phyloP scores from a whole-genome alignment of 1,140 invertebrate species.

The Apis dorsata region DNA sequence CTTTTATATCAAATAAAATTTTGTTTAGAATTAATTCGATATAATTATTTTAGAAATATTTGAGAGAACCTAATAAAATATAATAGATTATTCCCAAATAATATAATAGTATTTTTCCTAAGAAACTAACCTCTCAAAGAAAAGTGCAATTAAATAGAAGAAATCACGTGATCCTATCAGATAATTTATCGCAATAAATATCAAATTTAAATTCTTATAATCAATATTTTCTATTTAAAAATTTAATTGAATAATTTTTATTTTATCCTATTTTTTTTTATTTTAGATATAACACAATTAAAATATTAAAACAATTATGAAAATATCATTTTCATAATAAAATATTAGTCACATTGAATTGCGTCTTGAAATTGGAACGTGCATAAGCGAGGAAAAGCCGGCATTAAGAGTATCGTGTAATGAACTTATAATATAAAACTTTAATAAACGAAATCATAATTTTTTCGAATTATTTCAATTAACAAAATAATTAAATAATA shows the following conservation, averaged over 20 bases:
- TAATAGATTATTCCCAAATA: constrained; percentile 2
- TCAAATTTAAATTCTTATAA: constrained; percentile 27
- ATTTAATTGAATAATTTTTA: constrained; percentile 25
- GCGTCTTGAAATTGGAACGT: not conserved
- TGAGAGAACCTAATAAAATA: not conserved
- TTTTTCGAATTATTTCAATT: constrained; percentile 5
- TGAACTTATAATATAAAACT: not conserved
- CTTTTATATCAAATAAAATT: not conserved
- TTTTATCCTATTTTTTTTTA: not conserved
- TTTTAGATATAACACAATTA: not conserved
- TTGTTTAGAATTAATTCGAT: not conserved
- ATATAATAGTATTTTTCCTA: not conserved
- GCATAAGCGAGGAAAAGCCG: constrained; percentile 9
- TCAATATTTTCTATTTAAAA: not conserved
- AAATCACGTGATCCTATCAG: constrained; percentile 41
- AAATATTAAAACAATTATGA: not conserved
- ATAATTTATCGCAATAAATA: constrained; percentile 19
- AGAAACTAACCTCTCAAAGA: constrained; percentile 26
- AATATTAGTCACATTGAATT: not conserved
- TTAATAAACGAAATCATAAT: constrained; percentile 1
- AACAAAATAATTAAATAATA: not conserved
- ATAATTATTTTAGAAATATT: not conserved
- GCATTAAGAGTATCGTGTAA: constrained; percentile 10
- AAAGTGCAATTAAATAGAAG: constrained; percentile 16
- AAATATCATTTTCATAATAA: not conserved